Percentiles rank a stretch among this genome's conserved stretches.
These are phyloP conservation scores for Opisthocomus hoazin DNA, from an alignment of 2,113 vertebrate genomes.

Conservation along the genomic window DNA sequence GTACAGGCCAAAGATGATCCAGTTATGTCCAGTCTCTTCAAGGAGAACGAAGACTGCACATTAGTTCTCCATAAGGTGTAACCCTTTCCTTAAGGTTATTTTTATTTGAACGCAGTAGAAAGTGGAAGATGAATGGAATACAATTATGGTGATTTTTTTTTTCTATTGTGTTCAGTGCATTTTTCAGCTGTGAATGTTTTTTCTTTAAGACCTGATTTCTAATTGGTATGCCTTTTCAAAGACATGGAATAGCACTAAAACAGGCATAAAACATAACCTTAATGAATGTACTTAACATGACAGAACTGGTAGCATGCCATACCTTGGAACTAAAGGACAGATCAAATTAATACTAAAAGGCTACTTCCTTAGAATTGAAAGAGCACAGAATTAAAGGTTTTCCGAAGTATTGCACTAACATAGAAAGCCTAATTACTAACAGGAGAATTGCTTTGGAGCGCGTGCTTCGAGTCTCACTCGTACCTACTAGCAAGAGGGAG, in stretches of 20 bases:
- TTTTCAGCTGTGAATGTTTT: constrained; percentile 68
- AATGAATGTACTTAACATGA: constrained; percentile 57
- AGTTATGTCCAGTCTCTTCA: constrained; percentile 68
- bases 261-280: background rate
- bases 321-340: constrained; percentile 23
- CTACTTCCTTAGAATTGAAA: constrained; percentile 26
- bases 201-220: constrained; percentile 58
- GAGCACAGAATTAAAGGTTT: constrained; percentile 28
- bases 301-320: constrained; percentile 22
- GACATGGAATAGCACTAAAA: constrained; percentile 33
- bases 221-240: constrained; percentile 52
- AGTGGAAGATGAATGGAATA: constrained; percentile 54
- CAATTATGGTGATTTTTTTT: constrained; percentile 34
- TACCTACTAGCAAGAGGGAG: background rate
- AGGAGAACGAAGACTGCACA: constrained; percentile 87
- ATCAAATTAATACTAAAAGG: background rate
- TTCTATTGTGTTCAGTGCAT: constrained; percentile 56
- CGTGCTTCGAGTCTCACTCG: background rate
- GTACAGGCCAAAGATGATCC: constrained; percentile 72
- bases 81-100: constrained; percentile 28
- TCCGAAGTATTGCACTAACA: constrained; percentile 32
- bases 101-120: constrained; percentile 28
- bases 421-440: constrained; percentile 33
- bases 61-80: constrained; percentile 90
- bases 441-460: constrained; percentile 1